These are phyloP conservation scores for Eristalinus sepulchralis DNA, from an alignment of 2,888 invertebrate species.

Conservation along the genomic window DNA sequence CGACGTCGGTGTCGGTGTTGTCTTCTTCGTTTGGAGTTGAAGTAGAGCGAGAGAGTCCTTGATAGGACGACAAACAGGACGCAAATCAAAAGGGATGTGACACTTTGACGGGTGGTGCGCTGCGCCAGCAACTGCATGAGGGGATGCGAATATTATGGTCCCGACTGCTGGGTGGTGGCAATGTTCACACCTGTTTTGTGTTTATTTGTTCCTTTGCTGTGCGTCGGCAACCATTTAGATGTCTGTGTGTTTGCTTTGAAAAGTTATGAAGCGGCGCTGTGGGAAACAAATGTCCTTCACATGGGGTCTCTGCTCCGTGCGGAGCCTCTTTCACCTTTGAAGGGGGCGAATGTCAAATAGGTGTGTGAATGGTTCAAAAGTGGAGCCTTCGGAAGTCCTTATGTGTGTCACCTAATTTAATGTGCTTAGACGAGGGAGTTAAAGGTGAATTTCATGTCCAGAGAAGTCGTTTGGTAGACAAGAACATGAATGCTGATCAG, in stretches of 20 bases:
- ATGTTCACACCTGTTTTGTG: conserved; percentile 3
- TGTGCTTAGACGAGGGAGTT: too few species aligned
- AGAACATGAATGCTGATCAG: too few species aligned
- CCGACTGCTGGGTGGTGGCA: neutral
- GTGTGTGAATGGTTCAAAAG: too few species aligned
- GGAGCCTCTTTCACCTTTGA: neutral
- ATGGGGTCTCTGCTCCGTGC: neutral
- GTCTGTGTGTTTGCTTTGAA: neutral
- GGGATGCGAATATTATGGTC: neutral
- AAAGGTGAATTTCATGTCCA: too few species aligned
- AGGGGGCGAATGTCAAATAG: too few species aligned
- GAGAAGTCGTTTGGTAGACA: too few species aligned
- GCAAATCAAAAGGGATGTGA: conserved; percentile 47
- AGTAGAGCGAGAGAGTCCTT: conserved; percentile 17
- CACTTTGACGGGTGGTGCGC: conserved; percentile 3
- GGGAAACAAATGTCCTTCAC: neutral
- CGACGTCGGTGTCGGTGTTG: neutral
- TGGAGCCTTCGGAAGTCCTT: too few species aligned
- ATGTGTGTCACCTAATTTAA: too few species aligned
- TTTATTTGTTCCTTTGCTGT: neutral
- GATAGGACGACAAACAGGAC: conserved; percentile 33
- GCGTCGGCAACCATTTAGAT: neutral
- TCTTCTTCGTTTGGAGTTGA: neutral
- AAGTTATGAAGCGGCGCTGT: neutral
- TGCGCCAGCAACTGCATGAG: neutral